A percentile compares a stretch with the other conserved stretches of the same genome.
phyloP scores from a whole-genome alignment of 2,888 invertebrate genomes.

The Falcaria lacertinaria region DNA sequence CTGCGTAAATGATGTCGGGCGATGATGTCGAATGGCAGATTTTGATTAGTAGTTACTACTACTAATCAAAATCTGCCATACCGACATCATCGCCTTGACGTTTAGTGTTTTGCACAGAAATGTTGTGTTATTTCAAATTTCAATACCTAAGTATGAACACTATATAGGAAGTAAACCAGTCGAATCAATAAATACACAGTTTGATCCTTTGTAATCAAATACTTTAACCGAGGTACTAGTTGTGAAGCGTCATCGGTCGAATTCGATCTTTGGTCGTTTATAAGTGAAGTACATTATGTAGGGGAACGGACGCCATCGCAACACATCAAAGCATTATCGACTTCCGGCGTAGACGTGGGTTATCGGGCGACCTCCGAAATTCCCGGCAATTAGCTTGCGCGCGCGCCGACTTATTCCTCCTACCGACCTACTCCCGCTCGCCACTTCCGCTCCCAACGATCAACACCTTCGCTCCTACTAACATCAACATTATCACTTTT shows the following conservation, averaged over 20 bases:
- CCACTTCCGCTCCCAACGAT: constrained; percentile 45
- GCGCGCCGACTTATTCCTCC: constrained; percentile 49
- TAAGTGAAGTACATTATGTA: constrained; percentile 31
- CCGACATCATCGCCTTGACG: too few species aligned
- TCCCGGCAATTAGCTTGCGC: constrained; percentile 66
- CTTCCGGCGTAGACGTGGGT: constrained; percentile 70
- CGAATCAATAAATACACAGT: neutral
- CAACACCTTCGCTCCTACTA: constrained; percentile 32
- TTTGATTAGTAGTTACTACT: too few species aligned
- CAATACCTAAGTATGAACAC: neutral
- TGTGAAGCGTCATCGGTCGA: neutral
- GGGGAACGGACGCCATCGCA: constrained; percentile 57
- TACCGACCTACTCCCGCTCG: constrained; percentile 43
- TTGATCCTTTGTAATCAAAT: neutral
- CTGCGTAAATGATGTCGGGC: too few species aligned
- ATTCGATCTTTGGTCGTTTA: constrained; percentile 18
- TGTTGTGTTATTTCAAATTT: too few species aligned
- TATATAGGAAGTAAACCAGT: neutral
- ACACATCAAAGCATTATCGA: constrained; percentile 73
- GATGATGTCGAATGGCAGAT: too few species aligned
- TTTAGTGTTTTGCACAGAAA: too few species aligned
- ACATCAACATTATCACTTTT: constrained; percentile 13
- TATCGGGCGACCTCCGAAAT: constrained; percentile 75
- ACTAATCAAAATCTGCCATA: too few species aligned
- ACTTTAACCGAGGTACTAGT: neutral